A percentile compares a stretch with the other conserved stretches of the same genome.
Evolutionary conservation across 2,113 vertebrate species (phyloP).

Genomic region (Illadopsis cleaveri): DNA sequence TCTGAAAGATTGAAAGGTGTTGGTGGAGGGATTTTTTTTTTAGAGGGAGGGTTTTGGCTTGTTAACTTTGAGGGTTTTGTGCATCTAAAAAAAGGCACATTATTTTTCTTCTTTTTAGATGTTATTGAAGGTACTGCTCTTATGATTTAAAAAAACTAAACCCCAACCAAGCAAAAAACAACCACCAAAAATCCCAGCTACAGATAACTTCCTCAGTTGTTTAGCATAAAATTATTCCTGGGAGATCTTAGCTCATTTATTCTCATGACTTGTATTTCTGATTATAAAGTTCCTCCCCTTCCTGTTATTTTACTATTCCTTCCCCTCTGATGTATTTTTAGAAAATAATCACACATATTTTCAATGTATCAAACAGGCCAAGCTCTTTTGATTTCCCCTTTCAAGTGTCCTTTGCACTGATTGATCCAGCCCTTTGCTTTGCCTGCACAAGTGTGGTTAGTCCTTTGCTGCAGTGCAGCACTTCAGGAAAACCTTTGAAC

Average conservation of each 20-base stretch:
- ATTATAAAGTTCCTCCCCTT: slow-evolving; percentile 29
- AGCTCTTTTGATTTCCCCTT: not conserved
- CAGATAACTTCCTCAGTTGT: not conserved
- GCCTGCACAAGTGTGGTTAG: not conserved
- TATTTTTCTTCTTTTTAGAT: not conserved
- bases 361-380: not conserved
- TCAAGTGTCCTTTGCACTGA: not conserved
- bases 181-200: not conserved
- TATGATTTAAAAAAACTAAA: not conserved
- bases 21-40: not conserved
- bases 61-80: not conserved
- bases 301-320: slow-evolving; percentile 45
- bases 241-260: slow-evolving; percentile 27
- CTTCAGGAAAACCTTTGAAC: not conserved
- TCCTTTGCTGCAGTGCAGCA: not conserved
- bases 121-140: not conserved
- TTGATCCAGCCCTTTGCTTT: not conserved
- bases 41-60: not conserved
- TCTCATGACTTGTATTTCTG: slow-evolving; percentile 21
- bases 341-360: slow-evolving; percentile 6
- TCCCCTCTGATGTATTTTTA: slow-evolving; percentile 53
- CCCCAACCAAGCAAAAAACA: not conserved
- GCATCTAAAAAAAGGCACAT: not conserved
- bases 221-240: slow-evolving; percentile 37
- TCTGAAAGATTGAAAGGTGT: not conserved